Conservation (phyloP, 2,888 invertebrate genomes). For the Pammene aurita region DNA sequence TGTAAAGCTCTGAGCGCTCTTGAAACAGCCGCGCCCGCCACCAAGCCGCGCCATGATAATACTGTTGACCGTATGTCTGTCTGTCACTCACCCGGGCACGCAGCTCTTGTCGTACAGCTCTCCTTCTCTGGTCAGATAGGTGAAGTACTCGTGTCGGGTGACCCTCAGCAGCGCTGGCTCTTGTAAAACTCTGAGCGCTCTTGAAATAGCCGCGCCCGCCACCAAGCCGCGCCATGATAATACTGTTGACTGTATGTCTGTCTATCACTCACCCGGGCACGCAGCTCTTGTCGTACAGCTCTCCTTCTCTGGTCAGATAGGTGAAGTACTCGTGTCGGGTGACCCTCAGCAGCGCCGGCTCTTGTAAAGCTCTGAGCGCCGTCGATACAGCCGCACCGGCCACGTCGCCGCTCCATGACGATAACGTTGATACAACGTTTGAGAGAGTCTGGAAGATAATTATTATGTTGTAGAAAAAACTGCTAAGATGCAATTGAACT, state of each 20-base stretch:
- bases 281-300: constrained; percentile 93
- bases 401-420: constrained; percentile 85
- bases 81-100: constrained; percentile 71
- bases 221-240: constrained; percentile 86
- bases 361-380: constrained; percentile 84
- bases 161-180: constrained; percentile 87
- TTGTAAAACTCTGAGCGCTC: constrained; percentile 84
- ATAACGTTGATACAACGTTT: constrained; percentile 89
- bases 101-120: constrained; percentile 94
- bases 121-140: constrained; percentile 91
- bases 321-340: constrained; percentile 85
- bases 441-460: constrained; percentile 79
- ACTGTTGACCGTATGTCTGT: constrained; percentile 84
- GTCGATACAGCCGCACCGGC: constrained; percentile 85
- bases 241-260: no score
- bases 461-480: no score
- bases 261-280: constrained; percentile 67
- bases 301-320: constrained; percentile 92
- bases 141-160: constrained; percentile 85
- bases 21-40: no score
- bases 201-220: no score
- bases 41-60: constrained; percentile 85
- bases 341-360: constrained; percentile 87
- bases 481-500: no score
- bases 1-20: constrained; percentile 85